Base-by-base conservation (phyloP, 2,797 vertebrate species). In the Scyliorhinus canicula region DNA sequence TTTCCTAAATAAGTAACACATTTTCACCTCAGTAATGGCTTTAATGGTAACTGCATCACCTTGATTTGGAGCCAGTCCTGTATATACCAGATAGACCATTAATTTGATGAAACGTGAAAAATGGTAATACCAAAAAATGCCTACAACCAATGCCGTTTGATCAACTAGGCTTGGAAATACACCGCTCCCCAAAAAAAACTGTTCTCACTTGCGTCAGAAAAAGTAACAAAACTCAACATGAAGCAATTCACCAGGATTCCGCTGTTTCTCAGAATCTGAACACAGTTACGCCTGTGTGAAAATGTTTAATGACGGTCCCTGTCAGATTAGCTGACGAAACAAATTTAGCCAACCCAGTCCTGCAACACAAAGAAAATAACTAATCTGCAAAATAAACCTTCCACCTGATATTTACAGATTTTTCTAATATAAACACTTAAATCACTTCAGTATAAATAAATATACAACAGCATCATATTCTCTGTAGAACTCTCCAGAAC, bases 261-360 rank as follows among this genome's bases (percentile, higher is more conserved):
- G 98, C 97, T 97, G 97, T 97, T 96, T 97, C 98, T 98, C 97
- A 97, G 98, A 97, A 96, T 95, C 97, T 97, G 97, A 97, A 97
- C 97, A 96, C 96, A 95, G 96, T 96, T 95, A 93, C 96, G 96
- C 96, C 96, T 96, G 97, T 97, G 97, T 96, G 95, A 94, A 97
- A 97, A 96, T 98, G 97, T 97, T 97, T 95, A 97, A 97, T 97
- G 97, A 98, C 98, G 98, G 97, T 98, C 97, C 97, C 96, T 97
- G 98, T 98, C 98, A 98, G 98, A 98, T 98, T 98, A 98, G 98
- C 98, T 98, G 98, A 98, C 97, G 97, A 98, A 97, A 97, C 97
- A 96, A 97, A 97, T 97, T 96, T 97, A 97, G 97, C 97, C 96
- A 97, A 95, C 96, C 97, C 97, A 97, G 97, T 97, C 97, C 97